Percentiles rank a stretch among this genome's conserved stretches.
phyloP scores from a whole-genome alignment of 2,113 vertebrate species.

The Grammomys surdaster region DNA sequence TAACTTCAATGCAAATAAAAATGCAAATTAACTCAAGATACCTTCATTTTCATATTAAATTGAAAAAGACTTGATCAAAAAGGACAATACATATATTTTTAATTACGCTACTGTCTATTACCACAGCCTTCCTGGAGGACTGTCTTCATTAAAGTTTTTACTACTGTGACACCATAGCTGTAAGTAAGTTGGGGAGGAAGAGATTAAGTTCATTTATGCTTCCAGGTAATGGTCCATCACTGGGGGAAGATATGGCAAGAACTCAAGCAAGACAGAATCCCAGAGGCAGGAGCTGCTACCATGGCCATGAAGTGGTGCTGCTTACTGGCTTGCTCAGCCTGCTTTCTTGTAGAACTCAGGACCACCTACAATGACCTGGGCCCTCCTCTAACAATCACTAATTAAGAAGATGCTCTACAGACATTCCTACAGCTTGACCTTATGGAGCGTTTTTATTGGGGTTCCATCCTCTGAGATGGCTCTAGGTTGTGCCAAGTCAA shows the following conservation, averaged over 20 bases:
- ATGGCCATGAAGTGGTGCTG: neutral
- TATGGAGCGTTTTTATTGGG: neutral
- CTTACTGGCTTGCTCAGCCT: neutral
- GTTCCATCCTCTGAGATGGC: neutral
- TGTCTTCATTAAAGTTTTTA: neutral
- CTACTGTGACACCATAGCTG: neutral
- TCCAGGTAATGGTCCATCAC: neutral
- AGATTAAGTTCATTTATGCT: neutral
- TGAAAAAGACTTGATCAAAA: neutral
- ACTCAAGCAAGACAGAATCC: neutral
- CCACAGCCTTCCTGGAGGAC: neutral
- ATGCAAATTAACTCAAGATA: neutral
- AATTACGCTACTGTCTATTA: neutral
- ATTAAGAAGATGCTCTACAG: neutral
- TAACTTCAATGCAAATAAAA: neutral
- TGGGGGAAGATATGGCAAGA: neutral
- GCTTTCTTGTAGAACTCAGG: neutral
- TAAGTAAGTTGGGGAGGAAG: neutral
- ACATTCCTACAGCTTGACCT: neutral
- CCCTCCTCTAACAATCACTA: neutral
- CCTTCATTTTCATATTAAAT: constrained; percentile 25
- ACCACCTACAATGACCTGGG: neutral
- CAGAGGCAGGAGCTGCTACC: neutral
- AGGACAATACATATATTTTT: neutral
- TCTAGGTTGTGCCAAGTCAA: neutral